Percentiles rank a stretch among this genome's conserved stretches.
Evolutionary conservation across 2,888 invertebrate genomes (phyloP).

Genomic region (Zygogramma bicolorata): DNA sequence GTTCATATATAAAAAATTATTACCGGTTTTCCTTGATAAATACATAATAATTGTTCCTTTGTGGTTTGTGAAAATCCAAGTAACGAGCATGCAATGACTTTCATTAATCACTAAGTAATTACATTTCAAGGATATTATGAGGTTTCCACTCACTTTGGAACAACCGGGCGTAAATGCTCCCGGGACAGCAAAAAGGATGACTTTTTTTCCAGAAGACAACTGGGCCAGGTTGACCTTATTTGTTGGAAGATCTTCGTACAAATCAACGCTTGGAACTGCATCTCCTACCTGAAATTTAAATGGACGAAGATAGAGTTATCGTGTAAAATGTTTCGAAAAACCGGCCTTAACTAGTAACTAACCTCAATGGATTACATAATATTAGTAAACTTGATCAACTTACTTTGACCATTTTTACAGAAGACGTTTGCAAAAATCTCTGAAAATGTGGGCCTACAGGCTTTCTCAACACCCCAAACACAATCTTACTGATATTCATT

Average conservation of each 20-base stretch:
- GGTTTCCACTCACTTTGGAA: slow-evolving; percentile 73
- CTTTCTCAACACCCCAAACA: neutral
- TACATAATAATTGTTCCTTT: neutral
- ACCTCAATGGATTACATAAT: slow-evolving; percentile 11
- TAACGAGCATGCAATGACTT: neutral
- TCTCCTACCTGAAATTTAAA: slow-evolving; percentile 83
- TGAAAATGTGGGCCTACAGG: slow-evolving; percentile 17
- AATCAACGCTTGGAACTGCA: slow-evolving; percentile 80
- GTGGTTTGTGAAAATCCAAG: neutral
- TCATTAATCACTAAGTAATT: slow-evolving; percentile 5
- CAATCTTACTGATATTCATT: slow-evolving; percentile 16
- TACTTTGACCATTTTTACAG: slow-evolving; percentile 37
- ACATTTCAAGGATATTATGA: slow-evolving; percentile 20
- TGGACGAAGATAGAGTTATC: slow-evolving; percentile 24
- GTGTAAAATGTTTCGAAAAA: neutral
- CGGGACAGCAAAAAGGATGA: slow-evolving; percentile 91
- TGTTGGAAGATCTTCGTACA: slow-evolving; percentile 88
- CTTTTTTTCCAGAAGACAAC: slow-evolving; percentile 81
- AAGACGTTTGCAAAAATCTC: slow-evolving; percentile 29
- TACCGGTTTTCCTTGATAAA: too few species aligned
- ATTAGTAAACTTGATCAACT: neutral
- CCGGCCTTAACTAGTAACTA: neutral
- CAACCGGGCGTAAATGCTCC: slow-evolving; percentile 97
- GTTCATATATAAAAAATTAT: too few species aligned
- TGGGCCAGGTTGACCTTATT: slow-evolving; percentile 86